These are phyloP conservation scores for Geophilus truncorum DNA, from an alignment of 2,888 invertebrate genomes.

Conservation along the genomic window DNA sequence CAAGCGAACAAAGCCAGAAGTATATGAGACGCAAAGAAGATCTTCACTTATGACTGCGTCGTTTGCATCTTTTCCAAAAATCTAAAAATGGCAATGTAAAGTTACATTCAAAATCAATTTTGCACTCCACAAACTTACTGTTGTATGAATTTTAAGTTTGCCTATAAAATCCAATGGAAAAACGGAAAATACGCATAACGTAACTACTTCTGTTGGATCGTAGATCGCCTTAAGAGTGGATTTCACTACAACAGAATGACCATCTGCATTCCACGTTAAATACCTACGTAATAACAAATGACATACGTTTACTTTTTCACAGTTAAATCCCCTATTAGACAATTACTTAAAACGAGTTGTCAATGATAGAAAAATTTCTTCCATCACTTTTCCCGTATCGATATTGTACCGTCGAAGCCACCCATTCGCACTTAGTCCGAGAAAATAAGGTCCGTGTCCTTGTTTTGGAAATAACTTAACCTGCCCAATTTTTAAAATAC, in stretches of 20 bases:
- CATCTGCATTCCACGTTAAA: conserved; percentile 5
- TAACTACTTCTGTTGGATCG: background rate
- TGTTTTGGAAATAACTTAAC: background rate
- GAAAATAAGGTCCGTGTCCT: background rate
- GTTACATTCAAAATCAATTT: too few relatives aligned
- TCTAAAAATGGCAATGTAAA: too few relatives aligned
- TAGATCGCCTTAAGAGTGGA: background rate
- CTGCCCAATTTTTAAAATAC: background rate
- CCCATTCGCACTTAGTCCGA: background rate
- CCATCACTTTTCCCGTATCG: background rate
- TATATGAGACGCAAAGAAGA: conserved; percentile 13
- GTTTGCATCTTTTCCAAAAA: conserved; percentile 3
- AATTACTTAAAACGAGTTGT: conserved; percentile 6
- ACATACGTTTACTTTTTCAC: background rate
- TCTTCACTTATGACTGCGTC: conserved; percentile 28
- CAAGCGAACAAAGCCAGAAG: background rate
- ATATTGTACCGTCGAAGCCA: background rate
- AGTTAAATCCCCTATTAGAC: background rate
- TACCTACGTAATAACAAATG: background rate
- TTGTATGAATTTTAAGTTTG: background rate
- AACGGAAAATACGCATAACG: background rate
- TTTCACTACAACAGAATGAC: background rate
- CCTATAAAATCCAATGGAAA: background rate
- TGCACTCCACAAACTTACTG: background rate
- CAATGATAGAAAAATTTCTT: background rate